Conservation (phyloP, 1,140 invertebrate species). For the Polypedilum vanderplanki region DNA sequence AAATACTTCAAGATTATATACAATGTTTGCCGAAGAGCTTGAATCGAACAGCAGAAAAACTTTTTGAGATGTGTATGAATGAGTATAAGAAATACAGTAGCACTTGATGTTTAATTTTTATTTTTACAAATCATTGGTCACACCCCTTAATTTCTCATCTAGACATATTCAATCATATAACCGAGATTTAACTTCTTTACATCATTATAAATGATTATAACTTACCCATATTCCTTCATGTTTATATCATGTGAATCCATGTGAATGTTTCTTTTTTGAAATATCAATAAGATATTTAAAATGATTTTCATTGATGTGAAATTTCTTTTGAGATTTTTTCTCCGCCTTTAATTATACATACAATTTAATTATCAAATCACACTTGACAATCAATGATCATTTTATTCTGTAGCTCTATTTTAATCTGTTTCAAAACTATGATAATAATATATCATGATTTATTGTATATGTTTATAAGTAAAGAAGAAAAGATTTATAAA, state of each 20-base stretch:
- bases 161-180: too few relatives aligned
- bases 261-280: not conserved
- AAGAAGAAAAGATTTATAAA: too few relatives aligned
- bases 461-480: too few relatives aligned
- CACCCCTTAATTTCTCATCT: not conserved
- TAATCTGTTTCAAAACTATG: not conserved
- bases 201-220: conserved; percentile 10
- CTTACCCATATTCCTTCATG: not conserved
- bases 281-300: conserved; percentile 2
- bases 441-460: not conserved
- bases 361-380: not conserved
- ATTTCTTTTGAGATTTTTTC: not conserved
- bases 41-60: not conserved
- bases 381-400: too few relatives aligned
- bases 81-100: conserved; percentile 6
- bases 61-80: not conserved
- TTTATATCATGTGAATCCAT: too few relatives aligned
- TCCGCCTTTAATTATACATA: not conserved
- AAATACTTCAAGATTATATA: not conserved
- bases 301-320: not conserved
- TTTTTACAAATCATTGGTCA: conserved; percentile 28
- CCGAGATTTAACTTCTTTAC: not conserved
- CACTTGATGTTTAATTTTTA: conserved; percentile 28
- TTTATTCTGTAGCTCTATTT: not conserved
- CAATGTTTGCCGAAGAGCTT: too few relatives aligned